Base-by-base conservation (phyloP, 2,888 invertebrate species). In the Saturnia japonica region DNA sequence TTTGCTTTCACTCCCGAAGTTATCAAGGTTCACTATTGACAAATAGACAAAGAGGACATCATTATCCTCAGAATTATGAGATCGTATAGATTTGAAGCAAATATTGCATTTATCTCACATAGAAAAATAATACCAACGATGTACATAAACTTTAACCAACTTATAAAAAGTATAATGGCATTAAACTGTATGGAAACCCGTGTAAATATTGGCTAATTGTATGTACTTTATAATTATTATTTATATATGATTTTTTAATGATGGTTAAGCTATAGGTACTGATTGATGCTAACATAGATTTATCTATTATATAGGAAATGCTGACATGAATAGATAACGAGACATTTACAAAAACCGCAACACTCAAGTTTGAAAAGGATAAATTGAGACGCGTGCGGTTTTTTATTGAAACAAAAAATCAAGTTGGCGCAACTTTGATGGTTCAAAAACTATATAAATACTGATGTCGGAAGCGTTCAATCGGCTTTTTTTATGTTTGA, bases 401-500 rank as follows among this genome's bases (percentile, higher is more conserved):
- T 88, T 57, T 86, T 86, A 78, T 75, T 74, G 62, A 72, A 67
- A 79, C 84, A 87, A 90, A 91, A 91, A 90, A 75, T 74, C 80
- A 73, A 75, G 77, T 74, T 86, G 78, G 81, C 84, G 82, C 83
- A 85, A 81, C 80, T 82, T 83, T 83, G 80, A 85, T 75, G 81
- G 82, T 81, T 86, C 82, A 82, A 85, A 78, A 83, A 76, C 78
- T 87, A 85, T 84, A 87, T 88, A 88, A 89, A 85, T 87, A 84
- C 79, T 79, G 79, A 82, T 88, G 88, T 88, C 89, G 89, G 91
- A 91, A 91, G 85, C 80, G 82, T 83, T 75, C 77, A 76, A 74
- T 81, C 82, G 84, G 82, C 82, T 87, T 89, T 90, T 87, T 87
- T 88, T 78, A 79, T 78, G 81, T 87, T 88, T 89, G 85, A 88